These are phyloP conservation scores for Prionailurus viverrinus DNA, from an alignment of 2,113 vertebrate genomes.

Conservation along the genomic window DNA sequence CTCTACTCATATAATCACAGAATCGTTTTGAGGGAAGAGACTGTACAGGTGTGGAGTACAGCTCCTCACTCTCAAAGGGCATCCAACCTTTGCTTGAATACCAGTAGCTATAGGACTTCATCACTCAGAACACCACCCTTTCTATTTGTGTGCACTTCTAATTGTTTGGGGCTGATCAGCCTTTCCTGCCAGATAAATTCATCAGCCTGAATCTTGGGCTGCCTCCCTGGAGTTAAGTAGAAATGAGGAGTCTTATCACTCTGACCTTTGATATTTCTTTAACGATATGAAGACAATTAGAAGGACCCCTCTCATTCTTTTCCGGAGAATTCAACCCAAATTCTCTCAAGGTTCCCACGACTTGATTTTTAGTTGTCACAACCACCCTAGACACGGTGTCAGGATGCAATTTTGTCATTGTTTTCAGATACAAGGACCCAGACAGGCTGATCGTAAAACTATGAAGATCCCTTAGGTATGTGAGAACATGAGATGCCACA, in stretches of 20 bases:
- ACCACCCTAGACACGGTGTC: background rate
- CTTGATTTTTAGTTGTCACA: background rate
- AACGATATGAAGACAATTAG: conserved; percentile 27
- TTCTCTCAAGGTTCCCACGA: background rate
- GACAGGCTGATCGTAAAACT: background rate
- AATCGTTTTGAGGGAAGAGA: background rate
- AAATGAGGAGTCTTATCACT: background rate
- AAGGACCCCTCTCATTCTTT: background rate
- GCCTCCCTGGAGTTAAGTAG: background rate
- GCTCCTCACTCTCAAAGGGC: background rate
- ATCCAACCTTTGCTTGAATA: background rate
- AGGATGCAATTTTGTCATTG: background rate
- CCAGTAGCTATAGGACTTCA: background rate
- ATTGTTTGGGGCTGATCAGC: background rate
- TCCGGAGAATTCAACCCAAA: background rate
- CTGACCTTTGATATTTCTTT: background rate
- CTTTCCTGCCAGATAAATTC: background rate
- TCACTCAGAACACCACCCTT: background rate
- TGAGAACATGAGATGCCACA: background rate
- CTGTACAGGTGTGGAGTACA: background rate
- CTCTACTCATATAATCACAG: background rate
- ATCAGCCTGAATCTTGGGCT: background rate
- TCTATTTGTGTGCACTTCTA: background rate
- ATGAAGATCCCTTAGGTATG: background rate
- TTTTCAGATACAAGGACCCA: background rate